Base-by-base conservation (phyloP, 2,888 invertebrate genomes). In the Corbicula japonica region DNA sequence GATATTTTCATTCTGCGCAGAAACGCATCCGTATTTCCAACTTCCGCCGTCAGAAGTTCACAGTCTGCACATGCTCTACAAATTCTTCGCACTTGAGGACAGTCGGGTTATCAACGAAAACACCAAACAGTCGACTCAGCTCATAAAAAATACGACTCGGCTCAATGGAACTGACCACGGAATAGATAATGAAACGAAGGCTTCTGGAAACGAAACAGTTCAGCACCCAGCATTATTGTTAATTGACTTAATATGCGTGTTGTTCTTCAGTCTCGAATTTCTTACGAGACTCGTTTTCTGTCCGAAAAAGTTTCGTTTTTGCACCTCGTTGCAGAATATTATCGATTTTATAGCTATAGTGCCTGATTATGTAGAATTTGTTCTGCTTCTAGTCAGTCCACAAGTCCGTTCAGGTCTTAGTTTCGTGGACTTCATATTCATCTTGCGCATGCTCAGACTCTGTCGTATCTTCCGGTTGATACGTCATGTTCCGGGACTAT, bases 221-320 rank as follows among this genome's bases (percentile, higher is more conserved):
- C 88, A 89, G 18, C 91, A 91, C 44, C 90, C 91, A 0, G 85
- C 85, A 5, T 81, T 93, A 10, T 81, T 92, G 18, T 79, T 91
- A 15, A 90, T 92, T 58, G 93, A 93, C 71, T 68, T 91, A 1
- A 73, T 86, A 10, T 91, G 92, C 69, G 89, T 92, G 38, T 74
- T 88, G 12, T 91, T 91, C 76, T 93, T 93, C 80, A 90, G 89
- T 2, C 12, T 91, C 21, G 93, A 93, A 65, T 91, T 92, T 73
- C 35, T 92, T 4, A 86, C 90, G 3, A 79, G 92, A 18, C 87
- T 92, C 15, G 66, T 88, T 10, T 91, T 91, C 71, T 89, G 89
- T 66, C 91, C 91, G 6, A 88, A 88, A 74, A 91, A 91, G 71
- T 23, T 84, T 6, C 86, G 88, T 61, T 92, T 92, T 66, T 83